These are phyloP conservation scores for Leucania comma DNA, from an alignment of 2,888 invertebrate genomes.

Conservation along the genomic window DNA sequence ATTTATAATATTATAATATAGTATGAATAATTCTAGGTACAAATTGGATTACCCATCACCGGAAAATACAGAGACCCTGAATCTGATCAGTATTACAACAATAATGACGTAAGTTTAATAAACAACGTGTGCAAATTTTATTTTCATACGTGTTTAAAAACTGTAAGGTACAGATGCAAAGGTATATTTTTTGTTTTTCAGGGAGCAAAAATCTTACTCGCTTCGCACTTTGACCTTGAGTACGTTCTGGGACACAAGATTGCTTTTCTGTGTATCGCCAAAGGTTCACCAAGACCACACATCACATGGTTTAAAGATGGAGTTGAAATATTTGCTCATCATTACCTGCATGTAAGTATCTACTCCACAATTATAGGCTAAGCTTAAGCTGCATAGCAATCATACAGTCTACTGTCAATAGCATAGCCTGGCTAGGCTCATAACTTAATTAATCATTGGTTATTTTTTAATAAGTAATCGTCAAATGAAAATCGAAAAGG, in stretches of 20 bases:
- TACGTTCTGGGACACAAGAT: slow-evolving; percentile 98
- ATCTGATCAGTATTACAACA: slow-evolving; percentile 97
- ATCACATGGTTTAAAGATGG: slow-evolving; percentile 99
- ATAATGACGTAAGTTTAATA: slow-evolving; percentile 93
- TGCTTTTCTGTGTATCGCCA: slow-evolving; percentile 97
- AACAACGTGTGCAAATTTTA: neutral
- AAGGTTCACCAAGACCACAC: slow-evolving; percentile 96
- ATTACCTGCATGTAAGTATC: slow-evolving; percentile 95
- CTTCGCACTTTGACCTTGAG: slow-evolving; percentile 98
- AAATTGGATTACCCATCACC: slow-evolving; percentile 96
- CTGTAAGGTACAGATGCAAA: neutral
- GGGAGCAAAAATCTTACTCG: slow-evolving; percentile 97
- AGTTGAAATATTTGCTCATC: slow-evolving; percentile 97
- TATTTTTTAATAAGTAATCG: too few relatives aligned
- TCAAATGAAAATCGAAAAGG: too few relatives aligned
- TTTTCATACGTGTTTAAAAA: neutral
- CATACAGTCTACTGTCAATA: neutral
- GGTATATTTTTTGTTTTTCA: slow-evolving; percentile 74
- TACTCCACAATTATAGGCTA: neutral
- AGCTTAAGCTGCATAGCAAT: slow-evolving; percentile 13
- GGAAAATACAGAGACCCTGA: slow-evolving; percentile 97
- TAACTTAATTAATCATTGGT: neutral
- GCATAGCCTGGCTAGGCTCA: neutral
- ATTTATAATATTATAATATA: too few relatives aligned
- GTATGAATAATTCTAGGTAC: slow-evolving; percentile 88